A percentile compares a stretch with the other conserved stretches of the same genome.
Evolutionary conservation across 1,140 invertebrate genomes (phyloP).

Genomic region (Trachymyrmex septentrionalis): DNA sequence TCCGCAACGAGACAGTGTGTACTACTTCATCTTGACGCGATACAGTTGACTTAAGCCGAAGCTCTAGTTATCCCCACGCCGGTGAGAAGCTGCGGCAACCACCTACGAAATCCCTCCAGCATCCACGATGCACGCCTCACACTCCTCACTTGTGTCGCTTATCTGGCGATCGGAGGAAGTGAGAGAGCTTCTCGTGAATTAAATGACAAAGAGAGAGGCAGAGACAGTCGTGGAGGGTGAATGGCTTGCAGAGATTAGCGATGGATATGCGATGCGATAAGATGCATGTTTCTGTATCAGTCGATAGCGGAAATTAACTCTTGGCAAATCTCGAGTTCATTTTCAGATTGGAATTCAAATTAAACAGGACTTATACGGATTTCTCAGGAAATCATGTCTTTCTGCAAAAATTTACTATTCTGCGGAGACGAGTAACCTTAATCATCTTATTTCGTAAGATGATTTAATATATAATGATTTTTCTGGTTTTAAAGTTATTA

Average conservation of each 20-base stretch:
- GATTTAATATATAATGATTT: background rate
- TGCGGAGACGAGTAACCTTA: background rate
- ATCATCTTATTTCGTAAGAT: background rate
- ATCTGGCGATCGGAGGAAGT: slow-evolving; percentile 8
- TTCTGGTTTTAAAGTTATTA: background rate
- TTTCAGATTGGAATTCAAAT: background rate
- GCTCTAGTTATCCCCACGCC: slow-evolving; percentile 84
- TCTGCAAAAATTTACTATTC: background rate
- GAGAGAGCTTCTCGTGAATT: background rate
- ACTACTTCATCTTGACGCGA: slow-evolving; percentile 81
- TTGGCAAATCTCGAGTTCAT: background rate
- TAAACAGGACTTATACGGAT: background rate
- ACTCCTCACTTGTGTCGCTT: slow-evolving; percentile 19
- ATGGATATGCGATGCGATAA: slow-evolving; percentile 18
- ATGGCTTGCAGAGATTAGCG: slow-evolving; percentile 1
- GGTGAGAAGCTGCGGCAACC: slow-evolving; percentile 51
- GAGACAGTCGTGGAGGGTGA: slow-evolving; percentile 8
- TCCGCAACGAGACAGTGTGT: slow-evolving; percentile 77
- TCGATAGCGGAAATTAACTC: background rate
- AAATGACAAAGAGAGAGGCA: background rate
- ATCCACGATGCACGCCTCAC: slow-evolving; percentile 31
- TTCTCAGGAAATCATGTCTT: background rate
- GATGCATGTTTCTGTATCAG: background rate
- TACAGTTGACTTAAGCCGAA: slow-evolving; percentile 84
- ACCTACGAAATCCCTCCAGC: slow-evolving; percentile 65